Base-by-base conservation (phyloP, 2,797 vertebrate species). In the Channallabes apus region DNA sequence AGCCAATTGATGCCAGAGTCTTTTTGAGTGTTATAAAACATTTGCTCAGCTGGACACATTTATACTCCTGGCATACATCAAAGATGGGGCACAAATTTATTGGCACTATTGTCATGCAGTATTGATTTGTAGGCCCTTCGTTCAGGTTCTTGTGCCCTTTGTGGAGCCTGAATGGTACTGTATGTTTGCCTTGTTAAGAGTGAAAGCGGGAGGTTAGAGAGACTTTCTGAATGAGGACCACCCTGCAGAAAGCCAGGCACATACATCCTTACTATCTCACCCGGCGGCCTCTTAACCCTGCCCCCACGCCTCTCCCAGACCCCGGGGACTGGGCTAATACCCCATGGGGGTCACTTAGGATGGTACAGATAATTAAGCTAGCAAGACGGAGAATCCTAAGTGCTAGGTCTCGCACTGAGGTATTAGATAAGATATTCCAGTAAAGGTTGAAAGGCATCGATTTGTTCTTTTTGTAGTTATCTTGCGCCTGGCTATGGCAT, bases 141-240 rank as follows among this genome's bases (percentile, higher is more conserved):
- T 89, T 85, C 83, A 80, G 77, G 72, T 78, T 76, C 88, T 89
- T 90, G 83, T 78, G 82, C 64, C 82, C 89, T 84, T 87, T 89
- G 77, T 85, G 84, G 84, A 35, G 85, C 80, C 68, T 91, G 89
- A 93, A 91, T 90, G 88, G 90, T 90, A 90, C 89, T 90, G 89
- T 91, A 88, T 76, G 89, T 93, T 94, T 93, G 90, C 84, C 83
- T 88, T 79, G 86, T 87, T 85, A 88, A 85, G 83, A 90, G 87
- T 87, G 88, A 91, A 93, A 91, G 90, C 87, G 85, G 89, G 90
- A 87, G 78, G 88, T 88, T 89, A 90, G 90, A 91, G 87, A 80
- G 85, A 51, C 62, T 83, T 84, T 89, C 86, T 84, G 76, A 88
- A 91, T 89, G 86, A 87, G 73, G 93, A 94, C 93, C 94, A 94